Base-by-base conservation (phyloP, 1,140 invertebrate genomes). In the Aleiodes sp. region DNA sequence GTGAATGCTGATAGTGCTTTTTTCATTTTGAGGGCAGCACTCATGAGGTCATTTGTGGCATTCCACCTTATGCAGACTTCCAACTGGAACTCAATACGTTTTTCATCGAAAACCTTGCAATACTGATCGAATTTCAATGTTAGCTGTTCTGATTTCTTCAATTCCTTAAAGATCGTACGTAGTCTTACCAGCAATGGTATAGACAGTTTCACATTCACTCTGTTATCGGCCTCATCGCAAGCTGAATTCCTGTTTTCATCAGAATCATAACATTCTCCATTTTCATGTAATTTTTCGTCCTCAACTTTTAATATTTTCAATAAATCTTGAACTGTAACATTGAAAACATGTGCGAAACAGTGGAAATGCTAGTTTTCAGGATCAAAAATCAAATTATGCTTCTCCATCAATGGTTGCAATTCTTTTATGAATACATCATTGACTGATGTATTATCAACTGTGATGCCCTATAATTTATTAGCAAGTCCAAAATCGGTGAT, bases 391-490 rank as follows among this genome's bases (percentile, higher is more conserved):
- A 57, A 29, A 0, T 28, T 14, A 1, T 63, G 14, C 9, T 57
- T 21, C 9, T n/a, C 33, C n/a, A 72, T n/a, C 2, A 43, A n/a
- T 16, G 66, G n/a, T 21, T 19, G 8, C 10, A 73, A 21, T 33
- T 75, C 46, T 8, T 29, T 19, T 35, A 76, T 67, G 56, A 73
- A 76, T 56, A 29, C 73, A 7, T 72, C 73, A 63, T 75, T 76
- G 46, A 73, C 70, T 46, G 72, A 64, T 16, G 75, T 71, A 61
- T 74, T 75, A 39, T 75, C 74, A 14, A 76, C 75, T 2, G 73
- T 74, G 7, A 74, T 74, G 2, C 71, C 71, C 59, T 78, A 72
- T 63, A 79, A 74, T 78, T 78, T 78, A 72, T 77, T 69, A 68
- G 65, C 68, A 6, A 56, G 8, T 8, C 21, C 43, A 4, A 8